Base-by-base conservation (phyloP, 1,140 invertebrate species). In the Scaptomyza montana region DNA sequence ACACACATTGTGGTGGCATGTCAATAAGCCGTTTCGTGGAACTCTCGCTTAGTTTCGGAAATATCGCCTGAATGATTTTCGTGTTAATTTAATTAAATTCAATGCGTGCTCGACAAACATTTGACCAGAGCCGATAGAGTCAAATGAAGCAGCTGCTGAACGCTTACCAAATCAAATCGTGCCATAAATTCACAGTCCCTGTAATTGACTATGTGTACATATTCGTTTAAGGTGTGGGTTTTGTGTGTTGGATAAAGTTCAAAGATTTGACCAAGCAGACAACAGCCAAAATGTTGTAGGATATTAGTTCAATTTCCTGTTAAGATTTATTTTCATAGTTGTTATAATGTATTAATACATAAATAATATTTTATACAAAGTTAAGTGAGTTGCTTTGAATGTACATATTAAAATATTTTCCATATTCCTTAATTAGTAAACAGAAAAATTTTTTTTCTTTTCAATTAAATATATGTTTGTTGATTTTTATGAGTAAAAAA, bases 21-120 rank as follows among this genome's bases (percentile, higher is more conserved):
- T 81, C 82, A 87, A 82, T 78, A 79, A 76, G 84, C 79, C 79
- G 79, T 87, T 87, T 67, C 60, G 54, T 61, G 81, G 53, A 50
- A 43, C 49, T 54, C 55, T 68, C 69, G 78, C 75, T 77, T 81
- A 75, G 61, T 70, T 87, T 82, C 78, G 84, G 75, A 86, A 86
- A 82, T 78, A 87, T 70, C 68, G 76, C 68, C 72, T 76, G 67
- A 86, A 86, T 86, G 82, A 87, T 86, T 86, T 62, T 79, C 79
- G 82, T 86, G 82, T 87, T 89, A 87, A 87, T 89, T 87, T 87
- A 87, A 87, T 87, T 87, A 87, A 78, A 87, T 74, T 74, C 71
- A 69, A 78, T 87, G 82, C 82, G 82, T 87, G 82, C 62, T 71
- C 72, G 30, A 51, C 59, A 68, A 82, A 69, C 82, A 82, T 87